Percentiles rank a stretch among this genome's conserved stretches.
Conservation (phyloP, 2,113 vertebrate species). For the Rhegmatorhina hoffmannsi region DNA sequence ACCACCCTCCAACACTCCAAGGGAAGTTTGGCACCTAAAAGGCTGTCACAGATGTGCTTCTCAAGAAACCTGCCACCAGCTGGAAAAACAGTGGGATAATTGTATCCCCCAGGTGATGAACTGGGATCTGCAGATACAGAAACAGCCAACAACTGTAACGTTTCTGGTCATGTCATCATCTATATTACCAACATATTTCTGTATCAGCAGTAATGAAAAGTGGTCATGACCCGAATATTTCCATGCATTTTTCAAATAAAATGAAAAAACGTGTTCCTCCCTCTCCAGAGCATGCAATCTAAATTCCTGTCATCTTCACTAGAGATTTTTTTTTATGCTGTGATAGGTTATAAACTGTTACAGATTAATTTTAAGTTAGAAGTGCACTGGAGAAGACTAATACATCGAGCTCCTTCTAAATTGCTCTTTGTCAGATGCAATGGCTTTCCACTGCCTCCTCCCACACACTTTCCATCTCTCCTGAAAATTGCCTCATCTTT, state of each 20-base stretch:
- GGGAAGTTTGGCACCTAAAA: neutral
- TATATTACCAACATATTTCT: neutral
- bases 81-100: neutral
- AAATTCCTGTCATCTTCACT: neutral
- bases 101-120: neutral
- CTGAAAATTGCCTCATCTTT: constrained; percentile 66
- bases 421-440: constrained; percentile 61
- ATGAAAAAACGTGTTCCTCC: neutral
- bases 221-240: neutral
- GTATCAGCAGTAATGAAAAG: neutral
- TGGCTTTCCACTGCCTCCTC: constrained; percentile 53
- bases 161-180: neutral
- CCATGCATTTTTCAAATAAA: neutral
- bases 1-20: neutral
- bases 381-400: constrained; percentile 30
- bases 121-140: neutral
- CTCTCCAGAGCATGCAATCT: neutral
- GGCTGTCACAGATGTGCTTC: neutral
- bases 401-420: constrained; percentile 39
- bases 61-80: neutral
- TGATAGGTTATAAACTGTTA: constrained; percentile 36
- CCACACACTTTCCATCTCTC: constrained; percentile 57
- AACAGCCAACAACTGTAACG: neutral
- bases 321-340: constrained; percentile 17
- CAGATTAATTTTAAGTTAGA: constrained; percentile 55